A percentile compares a stretch with the other conserved stretches of the same genome.
Conservation (phyloP, 1,140 invertebrate species). For the Bombus pyrosoma region DNA sequence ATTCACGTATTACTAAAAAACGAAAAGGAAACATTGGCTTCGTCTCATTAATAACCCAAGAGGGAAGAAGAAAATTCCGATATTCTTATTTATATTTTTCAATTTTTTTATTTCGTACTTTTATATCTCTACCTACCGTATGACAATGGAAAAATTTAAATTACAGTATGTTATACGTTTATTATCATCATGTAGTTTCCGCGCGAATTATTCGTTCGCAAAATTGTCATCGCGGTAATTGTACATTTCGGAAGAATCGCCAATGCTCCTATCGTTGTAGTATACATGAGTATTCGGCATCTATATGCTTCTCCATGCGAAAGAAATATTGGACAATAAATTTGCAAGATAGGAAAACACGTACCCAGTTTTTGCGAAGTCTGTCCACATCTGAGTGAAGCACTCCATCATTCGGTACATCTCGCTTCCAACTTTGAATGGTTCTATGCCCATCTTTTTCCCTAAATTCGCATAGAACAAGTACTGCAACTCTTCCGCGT, state of each 20-base stretch:
- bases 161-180: no score
- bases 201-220: no score
- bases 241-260: no score
- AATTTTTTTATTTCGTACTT: neutral
- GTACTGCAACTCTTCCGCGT: constrained; percentile 72
- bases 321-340: neutral
- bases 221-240: no score
- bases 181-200: no score
- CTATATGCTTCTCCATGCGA: neutral
- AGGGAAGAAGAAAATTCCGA: neutral
- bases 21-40: neutral
- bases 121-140: neutral
- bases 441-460: neutral
- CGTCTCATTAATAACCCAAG: neutral
- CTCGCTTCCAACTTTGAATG: neutral
- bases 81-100: neutral
- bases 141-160: neutral
- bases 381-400: constrained; percentile 70
- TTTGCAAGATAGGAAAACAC: neutral
- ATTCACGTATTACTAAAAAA: neutral
- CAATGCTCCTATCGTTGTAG: no score
- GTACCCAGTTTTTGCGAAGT: constrained; percentile 68
- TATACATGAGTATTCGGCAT: no score
- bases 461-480: constrained; percentile 58
- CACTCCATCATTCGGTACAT: constrained; percentile 60